These are phyloP conservation scores for Teleopsis dalmanni DNA, from an alignment of 1,140 invertebrate species.

Conservation along the genomic window DNA sequence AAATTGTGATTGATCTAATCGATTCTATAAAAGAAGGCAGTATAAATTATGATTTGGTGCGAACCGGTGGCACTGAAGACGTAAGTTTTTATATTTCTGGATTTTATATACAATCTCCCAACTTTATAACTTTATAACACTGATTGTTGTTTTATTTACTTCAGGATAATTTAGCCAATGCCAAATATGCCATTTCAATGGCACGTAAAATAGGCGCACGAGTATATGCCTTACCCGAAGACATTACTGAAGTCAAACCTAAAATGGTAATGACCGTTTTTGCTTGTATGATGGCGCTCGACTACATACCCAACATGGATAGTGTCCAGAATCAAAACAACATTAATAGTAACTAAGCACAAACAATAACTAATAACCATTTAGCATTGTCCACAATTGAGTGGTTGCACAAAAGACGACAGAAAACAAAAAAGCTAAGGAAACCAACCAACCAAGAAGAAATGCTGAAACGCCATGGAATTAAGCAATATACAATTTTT, in stretches of 20 bases:
- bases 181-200: slow-evolving; percentile 98
- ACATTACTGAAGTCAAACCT: slow-evolving; percentile 94
- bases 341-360: slow-evolving; percentile 10
- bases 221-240: slow-evolving; percentile 98
- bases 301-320: slow-evolving; percentile 86
- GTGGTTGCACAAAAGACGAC: slow-evolving; percentile 3
- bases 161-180: slow-evolving; percentile 90
- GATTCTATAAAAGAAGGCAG: slow-evolving; percentile 93
- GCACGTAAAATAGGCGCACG: slow-evolving; percentile 93
- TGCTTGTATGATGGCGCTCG: slow-evolving; percentile 95
- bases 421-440: not conserved
- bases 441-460: not conserved
- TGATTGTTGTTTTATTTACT: slow-evolving; percentile 34
- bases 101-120: no score
- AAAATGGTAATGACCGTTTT: slow-evolving; percentile 99
- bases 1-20: slow-evolving; percentile 89
- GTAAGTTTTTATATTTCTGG: slow-evolving; percentile 57
- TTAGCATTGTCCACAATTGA: not conserved
- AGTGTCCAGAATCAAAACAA: slow-evolving; percentile 38
- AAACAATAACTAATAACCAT: slow-evolving; percentile 9
- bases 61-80: slow-evolving; percentile 68
- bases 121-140: no score
- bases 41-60: slow-evolving; percentile 89
- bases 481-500: slow-evolving; percentile 7
- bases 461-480: slow-evolving; percentile 1